Conservation (phyloP, 2,113 vertebrate genomes). For the Myotis davidii region DNA sequence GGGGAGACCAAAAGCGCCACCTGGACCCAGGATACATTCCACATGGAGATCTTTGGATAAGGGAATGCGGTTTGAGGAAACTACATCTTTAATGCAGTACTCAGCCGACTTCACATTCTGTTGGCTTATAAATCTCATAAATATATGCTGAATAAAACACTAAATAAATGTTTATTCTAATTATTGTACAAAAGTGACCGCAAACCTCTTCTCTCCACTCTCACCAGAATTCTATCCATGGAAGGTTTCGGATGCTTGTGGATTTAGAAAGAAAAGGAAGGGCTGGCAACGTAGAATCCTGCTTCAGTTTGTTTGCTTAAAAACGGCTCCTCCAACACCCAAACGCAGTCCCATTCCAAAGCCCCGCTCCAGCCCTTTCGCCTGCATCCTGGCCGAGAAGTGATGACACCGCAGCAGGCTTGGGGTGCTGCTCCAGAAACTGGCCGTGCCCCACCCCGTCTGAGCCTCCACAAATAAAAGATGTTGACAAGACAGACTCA, state of each 20-base stretch:
- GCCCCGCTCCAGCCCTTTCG: background rate
- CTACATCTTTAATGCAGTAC: background rate
- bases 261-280: constrained; percentile 36
- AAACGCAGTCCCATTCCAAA: too few species aligned
- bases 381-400: background rate
- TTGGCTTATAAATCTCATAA: constrained; percentile 58
- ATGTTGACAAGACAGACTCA: background rate
- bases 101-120: background rate
- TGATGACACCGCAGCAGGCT: background rate
- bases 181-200: constrained; percentile 29
- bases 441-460: background rate
- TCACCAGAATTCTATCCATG: background rate
- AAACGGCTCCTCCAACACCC: background rate
- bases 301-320: background rate
- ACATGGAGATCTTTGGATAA: background rate
- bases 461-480: background rate
- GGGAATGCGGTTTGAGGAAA: background rate
- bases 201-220: constrained; percentile 42
- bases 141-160: constrained; percentile 13
- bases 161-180: constrained; percentile 71
- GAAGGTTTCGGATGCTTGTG: background rate
- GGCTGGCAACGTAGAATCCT: background rate
- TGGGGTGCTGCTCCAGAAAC: background rate
- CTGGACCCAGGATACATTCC: background rate
- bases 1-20: background rate